Conservation (phyloP, 1,140 invertebrate genomes). For the Charaxes varanes region DNA sequence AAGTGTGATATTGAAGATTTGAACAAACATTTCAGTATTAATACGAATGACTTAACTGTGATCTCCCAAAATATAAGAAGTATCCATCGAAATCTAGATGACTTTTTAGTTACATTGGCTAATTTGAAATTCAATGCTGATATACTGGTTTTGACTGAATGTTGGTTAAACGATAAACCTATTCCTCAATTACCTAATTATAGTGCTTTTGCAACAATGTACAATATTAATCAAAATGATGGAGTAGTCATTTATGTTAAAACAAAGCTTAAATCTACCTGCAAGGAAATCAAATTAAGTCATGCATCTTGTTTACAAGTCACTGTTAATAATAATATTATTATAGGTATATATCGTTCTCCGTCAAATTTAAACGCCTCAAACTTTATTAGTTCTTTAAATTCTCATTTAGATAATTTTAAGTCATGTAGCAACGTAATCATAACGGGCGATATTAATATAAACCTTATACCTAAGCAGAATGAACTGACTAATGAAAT, state of each 20-base stretch:
- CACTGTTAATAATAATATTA: neutral
- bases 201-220: neutral
- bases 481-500: neutral
- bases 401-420: neutral
- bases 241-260: slow-evolving; percentile 12
- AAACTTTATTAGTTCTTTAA: slow-evolving; percentile 5
- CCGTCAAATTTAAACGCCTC: slow-evolving; percentile 1
- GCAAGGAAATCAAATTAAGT: slow-evolving; percentile 5
- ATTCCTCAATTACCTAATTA: slow-evolving; percentile 1
- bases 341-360: slow-evolving; percentile 12
- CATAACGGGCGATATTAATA: slow-evolving; percentile 11
- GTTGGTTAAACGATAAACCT: no score
- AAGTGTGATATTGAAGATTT: no score
- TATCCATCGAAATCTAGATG: no score
- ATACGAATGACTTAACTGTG: no score
- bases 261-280: neutral
- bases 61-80: no score
- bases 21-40: no score
- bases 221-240: slow-evolving; percentile 10
- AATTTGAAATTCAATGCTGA: no score
- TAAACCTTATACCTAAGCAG: slow-evolving; percentile 9
- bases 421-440: slow-evolving; percentile 4
- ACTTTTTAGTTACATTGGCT: no score
- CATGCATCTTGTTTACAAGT: slow-evolving; percentile 10
- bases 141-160: no score